Evolutionary conservation across 2,797 vertebrate species (phyloP), one percentile per base, ranked within the genome.

Genomic region (Myotis myotis): DNA sequence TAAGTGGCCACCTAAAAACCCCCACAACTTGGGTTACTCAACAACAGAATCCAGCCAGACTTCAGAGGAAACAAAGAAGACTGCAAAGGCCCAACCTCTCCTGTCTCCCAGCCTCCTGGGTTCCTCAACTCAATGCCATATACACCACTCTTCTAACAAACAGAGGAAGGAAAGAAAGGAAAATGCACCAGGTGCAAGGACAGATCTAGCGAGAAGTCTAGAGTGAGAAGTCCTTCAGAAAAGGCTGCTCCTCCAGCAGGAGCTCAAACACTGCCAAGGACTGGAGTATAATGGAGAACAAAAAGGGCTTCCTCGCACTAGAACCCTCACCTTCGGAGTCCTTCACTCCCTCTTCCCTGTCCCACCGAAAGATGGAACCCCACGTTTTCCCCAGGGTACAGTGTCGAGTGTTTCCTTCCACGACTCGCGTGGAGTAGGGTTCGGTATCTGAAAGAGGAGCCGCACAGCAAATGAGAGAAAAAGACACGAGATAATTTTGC

Each of bases 221-320:
- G 33, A 66, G 33, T 1, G 8, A 87, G 74, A 25, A 41, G 20
- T 25, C 33, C 41, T 23, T 25, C 36, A 15, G 23, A 16, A 71
- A 25, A 25, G 20, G 36, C 23, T 28, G 8, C 75, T 64, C 6
- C 2, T 41, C 5, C n/a, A 20, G 1, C 20, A 8, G 64, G 38
- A 71, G 47, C 2, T 30, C 11, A 0, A 6, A 49, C 8, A 0
- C 33, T 4, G 6, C 25, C 6, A 16, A 33, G 12, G 62, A 11
- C 38, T 28, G 6, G 25, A 8, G 47, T 10, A 1, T 16, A 22
- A 51, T 13, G 33, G 23, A 60, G 25, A 51, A n/a, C 5, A 7
- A 36, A 25, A 20, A 6, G 10, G 15, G 9, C 10, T 17, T 22
- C 47, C n/a, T 38, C 30, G 6, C 3, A 13, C 38, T 20, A 30